Conservation (phyloP, 1,140 invertebrate genomes). For the Drosophila lowei region DNA sequence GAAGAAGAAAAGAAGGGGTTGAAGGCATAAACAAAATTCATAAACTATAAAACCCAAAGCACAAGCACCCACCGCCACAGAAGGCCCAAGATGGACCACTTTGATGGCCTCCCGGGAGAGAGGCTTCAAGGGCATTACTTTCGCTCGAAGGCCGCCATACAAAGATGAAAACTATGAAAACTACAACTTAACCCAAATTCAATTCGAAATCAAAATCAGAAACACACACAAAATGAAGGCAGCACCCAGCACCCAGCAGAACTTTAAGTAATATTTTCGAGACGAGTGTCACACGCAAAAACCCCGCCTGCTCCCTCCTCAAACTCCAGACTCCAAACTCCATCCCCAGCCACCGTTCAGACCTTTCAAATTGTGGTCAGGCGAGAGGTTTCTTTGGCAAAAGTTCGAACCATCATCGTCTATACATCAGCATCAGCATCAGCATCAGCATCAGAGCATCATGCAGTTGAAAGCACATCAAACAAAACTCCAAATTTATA, state of each 20-base stretch:
- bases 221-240: constrained; percentile 57
- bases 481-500: constrained; percentile 78
- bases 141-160: constrained; percentile 51
- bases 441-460: constrained; percentile 31
- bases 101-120: constrained; percentile 39
- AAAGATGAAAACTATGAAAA: constrained; percentile 23
- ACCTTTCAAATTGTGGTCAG: constrained; percentile 72
- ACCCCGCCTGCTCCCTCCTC: constrained; percentile 12
- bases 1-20: constrained; percentile 67
- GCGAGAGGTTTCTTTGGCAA: constrained; percentile 71
- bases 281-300: constrained; percentile 48
- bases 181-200: constrained; percentile 55
- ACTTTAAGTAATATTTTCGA: constrained; percentile 53
- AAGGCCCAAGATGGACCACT: constrained; percentile 40
- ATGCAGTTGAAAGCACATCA: constrained; percentile 79
- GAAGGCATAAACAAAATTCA: constrained; percentile 45
- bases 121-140: constrained; percentile 52
- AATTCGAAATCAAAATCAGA: constrained; percentile 49
- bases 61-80: constrained; percentile 22
- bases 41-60: constrained; percentile 41
- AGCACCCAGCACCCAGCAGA: constrained; percentile 56
- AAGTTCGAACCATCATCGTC: constrained; percentile 66
- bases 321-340: constrained; percentile 5
- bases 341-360: constrained; percentile 3
- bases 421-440: constrained; percentile 7